Evolutionary conservation across 2,797 vertebrate genomes (phyloP), one percentile per base, ranked within the genome.

Genomic region (Emydoidea blandingii): DNA sequence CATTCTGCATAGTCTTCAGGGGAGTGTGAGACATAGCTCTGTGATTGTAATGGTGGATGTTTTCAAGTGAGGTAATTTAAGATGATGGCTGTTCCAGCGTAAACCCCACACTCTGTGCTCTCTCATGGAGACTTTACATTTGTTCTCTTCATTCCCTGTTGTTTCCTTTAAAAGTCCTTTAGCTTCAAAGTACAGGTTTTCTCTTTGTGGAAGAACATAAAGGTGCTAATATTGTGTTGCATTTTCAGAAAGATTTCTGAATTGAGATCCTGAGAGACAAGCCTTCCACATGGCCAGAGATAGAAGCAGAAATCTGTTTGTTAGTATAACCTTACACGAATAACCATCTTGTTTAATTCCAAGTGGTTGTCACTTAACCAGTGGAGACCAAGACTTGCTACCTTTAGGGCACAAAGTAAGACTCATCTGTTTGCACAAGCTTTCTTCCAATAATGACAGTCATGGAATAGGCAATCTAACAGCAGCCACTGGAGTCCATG

Each of bases 281-380:
- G 37, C 2, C 0, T 54, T 74, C 0, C 0, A 5, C 5, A 27
- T 0, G 16, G 52, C 25, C 90, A 74, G 59, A 72, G 50, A 16
- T 3, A 85, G 53, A 52, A 87, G 8, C 19, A 82, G 18, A 68
- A 1, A 59, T 89, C 16, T 52, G 52, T 89, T 50, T 49, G 57
- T 81, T 49, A 0, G 0, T 37, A 52, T 3, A 16, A 6, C 10
- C 47, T 80, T 49, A 41, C 56, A 79, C 0, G 0, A 86, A 12
- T 68, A 68, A 0, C n/a, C 79, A 52, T 34, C n/a, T 25, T 25
- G 57, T 47, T 95, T 80, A 54, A 21, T 49, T 87, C 62, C 34
- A 74, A 27, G 0, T 47, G 44, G 53, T 79, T 81, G 37, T 68
- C n/a, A 41, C 34, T 83, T 15, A 49, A 49, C 19, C 6, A 68